Base-by-base conservation (phyloP, 1,140 invertebrate genomes). In the Triops longicaudatus region DNA sequence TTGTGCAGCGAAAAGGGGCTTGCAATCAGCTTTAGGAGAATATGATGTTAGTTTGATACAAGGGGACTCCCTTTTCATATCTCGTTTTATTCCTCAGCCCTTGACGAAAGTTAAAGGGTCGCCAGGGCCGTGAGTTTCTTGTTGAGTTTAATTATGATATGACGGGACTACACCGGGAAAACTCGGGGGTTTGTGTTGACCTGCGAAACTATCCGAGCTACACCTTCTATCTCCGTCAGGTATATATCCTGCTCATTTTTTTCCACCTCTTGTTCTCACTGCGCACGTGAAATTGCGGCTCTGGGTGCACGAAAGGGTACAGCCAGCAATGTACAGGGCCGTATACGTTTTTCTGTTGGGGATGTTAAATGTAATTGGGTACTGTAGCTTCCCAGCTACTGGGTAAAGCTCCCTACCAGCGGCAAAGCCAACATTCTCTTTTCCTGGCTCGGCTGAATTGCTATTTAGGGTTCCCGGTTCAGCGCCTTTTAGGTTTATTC, bases 381-480 rank as follows among this genome's bases (percentile, higher is more conserved):
- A 63, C 50, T 63, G 50, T 63, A 63, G 50, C 50, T 63, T 63
- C 50, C 7, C 22, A 14, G 50, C 50, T 63, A 7, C 50, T 63
- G 50, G n/a, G 14, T 17, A 22, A n/a, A 63, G 50, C 50, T 14
- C 50, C 50, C 17, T 63, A 22, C 14, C 14, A 63, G 50, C 50
- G 50, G 22, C 14, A 63, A 22, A 63, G 17, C 50, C n/a, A 63
- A n/a, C 50, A 63, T 63, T 63, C 50, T 63, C 4, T 12, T 22
- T 63, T 14, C 50, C 22, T 63, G 50, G 50, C 50, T 63, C 50
- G 50, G 14, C 50, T 63, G 17, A 10, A 63, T 63, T 17, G 50
- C 50, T 63, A 63, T 63, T 63, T 63, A 63, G 50, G 50, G 50
- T 63, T 63, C 50, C n/a, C 50, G 50, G 50, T 63, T 63, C 50